Evolutionary conservation across 1,140 invertebrate species (phyloP), one percentile per base, ranked within the genome.

Genomic region (Drosophila sproati): DNA sequence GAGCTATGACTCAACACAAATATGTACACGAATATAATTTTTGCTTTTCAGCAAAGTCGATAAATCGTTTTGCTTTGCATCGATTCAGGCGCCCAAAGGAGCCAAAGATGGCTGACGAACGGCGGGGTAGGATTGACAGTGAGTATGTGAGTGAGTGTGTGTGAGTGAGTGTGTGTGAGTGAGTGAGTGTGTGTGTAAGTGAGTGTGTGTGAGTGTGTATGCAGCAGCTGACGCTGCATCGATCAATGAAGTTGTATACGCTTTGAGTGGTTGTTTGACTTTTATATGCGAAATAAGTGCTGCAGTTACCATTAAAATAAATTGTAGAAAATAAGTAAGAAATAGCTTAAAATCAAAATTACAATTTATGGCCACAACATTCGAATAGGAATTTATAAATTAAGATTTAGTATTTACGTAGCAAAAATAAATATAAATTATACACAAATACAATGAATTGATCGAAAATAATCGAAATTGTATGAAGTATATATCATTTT

Each of bases 11-110:
- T 39, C 32, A 29, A 29, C 31, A 50, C n/a, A 51, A 66, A 74
- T 54, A 62, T 51, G 50, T 45, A 52, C 48, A 39, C 37, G 59
- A 74, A 61, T 62, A 75, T 75, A 59, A 61, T 72, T 61, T 76
- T 59, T 59, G 59, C 59, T 50, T 56, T 73, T 69, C 59, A 75
- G 47, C 68, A 52, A 52, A 64, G 59, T 71, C 59, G 73, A 75
- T 71, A 71, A 75, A 75, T 71, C 68, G 60, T 60, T 75, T 54
- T 59, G 41, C 56, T 56, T 47, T 63, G 68, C 68, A 71, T 47
- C 29, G 69, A 35, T 51, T 34, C 45, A 7, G 12, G 12, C 12
- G 34, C 41, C 12, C 60, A n/a, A 6, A 29, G 34, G 55, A 67
- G 29, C 12, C n/a, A 28, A 10, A 7, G 43, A 12, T 8, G 50